Percentiles rank a stretch among this genome's conserved stretches.
phyloP scores from a whole-genome alignment of 2,797 vertebrate species.

The Enteromius paludinosus region DNA sequence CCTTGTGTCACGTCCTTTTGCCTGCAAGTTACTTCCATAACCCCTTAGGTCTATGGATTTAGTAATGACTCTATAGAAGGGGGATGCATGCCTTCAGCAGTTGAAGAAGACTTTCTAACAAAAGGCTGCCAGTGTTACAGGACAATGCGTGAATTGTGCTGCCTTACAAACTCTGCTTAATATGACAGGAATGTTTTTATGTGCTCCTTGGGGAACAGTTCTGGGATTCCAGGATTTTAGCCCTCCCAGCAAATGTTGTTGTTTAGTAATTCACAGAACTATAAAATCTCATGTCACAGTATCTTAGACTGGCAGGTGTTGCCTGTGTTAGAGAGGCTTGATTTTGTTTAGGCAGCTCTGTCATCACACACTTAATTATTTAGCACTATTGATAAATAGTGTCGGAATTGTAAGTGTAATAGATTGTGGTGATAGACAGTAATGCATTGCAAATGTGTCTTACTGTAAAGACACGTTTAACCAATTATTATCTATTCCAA shows the following conservation, averaged over 20 bases:
- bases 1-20: background rate
- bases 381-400: conserved; percentile 10
- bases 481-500: background rate
- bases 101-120: conserved; percentile 52
- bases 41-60: conserved; percentile 41
- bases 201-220: conserved; percentile 31
- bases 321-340: background rate
- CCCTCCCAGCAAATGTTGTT: conserved; percentile 46
- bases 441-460: background rate
- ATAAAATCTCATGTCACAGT: background rate
- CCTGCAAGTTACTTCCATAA: background rate
- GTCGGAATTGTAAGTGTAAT: background rate
- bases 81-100: conserved; percentile 41
- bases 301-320: conserved; percentile 8
- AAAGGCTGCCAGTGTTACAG: conserved; percentile 57
- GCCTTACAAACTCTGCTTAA: conserved; percentile 41
- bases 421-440: background rate
- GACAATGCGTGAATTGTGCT: conserved; percentile 58
- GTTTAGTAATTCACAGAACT: conserved; percentile 30
- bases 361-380: background rate
- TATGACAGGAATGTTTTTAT: conserved; percentile 61
- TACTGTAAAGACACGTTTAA: background rate
- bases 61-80: conserved; percentile 36
- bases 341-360: conserved; percentile 10
- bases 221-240: conserved; percentile 42